phyloP scores from a whole-genome alignment of 2,113 vertebrate species.

The Columba livia region DNA sequence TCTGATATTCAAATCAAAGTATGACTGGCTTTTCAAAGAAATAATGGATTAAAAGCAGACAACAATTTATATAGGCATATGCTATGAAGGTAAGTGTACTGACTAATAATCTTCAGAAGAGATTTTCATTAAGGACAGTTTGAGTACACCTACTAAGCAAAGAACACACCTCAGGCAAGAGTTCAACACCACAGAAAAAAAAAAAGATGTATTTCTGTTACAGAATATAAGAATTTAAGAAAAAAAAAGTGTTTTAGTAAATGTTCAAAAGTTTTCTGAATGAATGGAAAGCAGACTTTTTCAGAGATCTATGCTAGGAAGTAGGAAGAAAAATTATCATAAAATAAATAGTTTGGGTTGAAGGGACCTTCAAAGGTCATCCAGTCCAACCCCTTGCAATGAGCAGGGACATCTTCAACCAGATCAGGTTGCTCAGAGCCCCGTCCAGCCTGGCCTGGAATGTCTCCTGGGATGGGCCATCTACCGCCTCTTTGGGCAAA shows the following conservation, averaged over 20 bases:
- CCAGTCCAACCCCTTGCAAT: no score
- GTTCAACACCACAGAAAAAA: not conserved
- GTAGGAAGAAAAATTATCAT: not conserved
- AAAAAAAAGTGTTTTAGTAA: not conserved
- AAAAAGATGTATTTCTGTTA: not conserved
- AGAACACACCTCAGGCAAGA: not conserved
- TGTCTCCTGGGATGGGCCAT: no score
- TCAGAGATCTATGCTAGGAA: not conserved
- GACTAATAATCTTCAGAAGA: not conserved
- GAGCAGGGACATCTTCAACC: no score
- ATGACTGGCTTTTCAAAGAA: not conserved
- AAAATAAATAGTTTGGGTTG: no score
- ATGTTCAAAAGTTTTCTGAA: not conserved
- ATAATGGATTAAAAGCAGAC: not conserved
- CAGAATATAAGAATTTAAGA: not conserved
- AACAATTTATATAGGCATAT: not conserved
- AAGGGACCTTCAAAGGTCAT: no score
- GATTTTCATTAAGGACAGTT: not conserved
- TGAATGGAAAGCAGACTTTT: not conserved
- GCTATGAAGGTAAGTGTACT: not conserved
- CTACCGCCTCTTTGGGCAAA: no score
- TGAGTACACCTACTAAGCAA: not conserved
- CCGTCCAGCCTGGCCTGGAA: no score
- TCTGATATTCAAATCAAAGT: not conserved
- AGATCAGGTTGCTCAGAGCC: no score